Conservation (phyloP, 2,797 vertebrate genomes). For the Peromyscus attwateri region DNA sequence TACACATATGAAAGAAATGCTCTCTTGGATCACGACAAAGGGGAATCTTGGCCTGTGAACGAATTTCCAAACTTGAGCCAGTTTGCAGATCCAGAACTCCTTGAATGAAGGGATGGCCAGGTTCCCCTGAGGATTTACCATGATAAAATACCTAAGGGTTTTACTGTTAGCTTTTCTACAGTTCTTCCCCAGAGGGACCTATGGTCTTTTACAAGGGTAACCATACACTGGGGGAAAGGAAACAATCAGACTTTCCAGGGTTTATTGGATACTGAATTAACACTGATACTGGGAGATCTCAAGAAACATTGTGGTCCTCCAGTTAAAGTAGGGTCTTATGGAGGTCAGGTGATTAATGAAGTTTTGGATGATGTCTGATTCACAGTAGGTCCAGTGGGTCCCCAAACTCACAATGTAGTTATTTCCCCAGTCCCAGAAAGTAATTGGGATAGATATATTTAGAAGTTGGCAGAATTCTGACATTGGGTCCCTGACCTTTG, state of each 20-base stretch:
- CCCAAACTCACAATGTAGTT: background rate
- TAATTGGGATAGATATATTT: background rate
- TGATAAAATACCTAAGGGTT: background rate
- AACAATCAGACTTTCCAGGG: too few species aligned
- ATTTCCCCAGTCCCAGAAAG: background rate
- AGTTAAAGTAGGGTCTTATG: background rate
- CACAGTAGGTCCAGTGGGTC: background rate
- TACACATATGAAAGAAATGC: background rate
- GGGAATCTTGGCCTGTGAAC: background rate
- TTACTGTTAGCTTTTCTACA: conserved; percentile 5
- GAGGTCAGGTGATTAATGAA: background rate
- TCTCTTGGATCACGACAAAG: background rate
- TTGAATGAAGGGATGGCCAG: background rate
- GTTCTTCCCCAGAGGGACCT: background rate
- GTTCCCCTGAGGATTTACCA: background rate
- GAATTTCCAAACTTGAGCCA: background rate
- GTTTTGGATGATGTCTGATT: background rate
- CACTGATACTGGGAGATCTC: background rate
- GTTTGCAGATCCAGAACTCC: background rate
- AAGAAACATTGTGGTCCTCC: background rate
- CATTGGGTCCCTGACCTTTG: background rate
- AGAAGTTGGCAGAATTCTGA: background rate
- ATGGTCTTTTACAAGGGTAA: background rate
- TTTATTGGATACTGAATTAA: background rate
- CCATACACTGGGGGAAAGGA: background rate